Base-by-base conservation (phyloP, 2,797 vertebrate species). In the Benthosema pterotum region DNA sequence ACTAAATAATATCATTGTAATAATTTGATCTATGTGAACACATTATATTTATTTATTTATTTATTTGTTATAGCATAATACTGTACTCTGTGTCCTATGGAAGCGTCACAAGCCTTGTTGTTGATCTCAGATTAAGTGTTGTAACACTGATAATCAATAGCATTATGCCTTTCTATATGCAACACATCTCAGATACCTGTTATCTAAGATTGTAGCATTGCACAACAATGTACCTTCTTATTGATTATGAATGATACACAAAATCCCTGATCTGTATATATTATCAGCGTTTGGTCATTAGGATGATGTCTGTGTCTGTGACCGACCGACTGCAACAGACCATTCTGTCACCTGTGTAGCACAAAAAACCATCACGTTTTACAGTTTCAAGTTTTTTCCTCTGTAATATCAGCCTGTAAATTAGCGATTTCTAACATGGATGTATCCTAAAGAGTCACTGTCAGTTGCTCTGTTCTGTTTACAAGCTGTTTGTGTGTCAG, bases 131-230 rank as follows among this genome's bases (percentile, higher is more conserved):
- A 38, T 38, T 32, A 65, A 14, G 65, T 53, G 42, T 53, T 64
- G 45, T 76, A 15, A 71, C 18, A 11, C 60, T 22, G 74, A 73
- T 51, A 46, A 54, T 63, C 62, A 19, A 69, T 73, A 79, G 80
- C 79, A 50, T 80, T 67, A 57, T 78, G 83, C 79, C 74, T 80
- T 78, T 81, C 67, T 61, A 50, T 67, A 28, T 58, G 56, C 71
- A 69, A 54, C 71, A 43, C 47, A 0, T 74, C 70, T 77, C n/a
- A 53, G 52, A 63, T 70, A 12, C 49, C 50, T 80, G 65, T 79
- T 12, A 12, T 76, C 55, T 42, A 42, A 66, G 74, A 59, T 71
- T 76, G 82, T 83, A 81, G 80, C 72, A 17, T 67, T 65, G 66
- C 65, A 60, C 70, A 51, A 6, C 42, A 3, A 55, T 46, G 57